A percentile compares a stretch with the other conserved stretches of the same genome.
Conservation (phyloP, 92 coral and sea anemone genomes). For the Nematostella vectensis region DNA sequence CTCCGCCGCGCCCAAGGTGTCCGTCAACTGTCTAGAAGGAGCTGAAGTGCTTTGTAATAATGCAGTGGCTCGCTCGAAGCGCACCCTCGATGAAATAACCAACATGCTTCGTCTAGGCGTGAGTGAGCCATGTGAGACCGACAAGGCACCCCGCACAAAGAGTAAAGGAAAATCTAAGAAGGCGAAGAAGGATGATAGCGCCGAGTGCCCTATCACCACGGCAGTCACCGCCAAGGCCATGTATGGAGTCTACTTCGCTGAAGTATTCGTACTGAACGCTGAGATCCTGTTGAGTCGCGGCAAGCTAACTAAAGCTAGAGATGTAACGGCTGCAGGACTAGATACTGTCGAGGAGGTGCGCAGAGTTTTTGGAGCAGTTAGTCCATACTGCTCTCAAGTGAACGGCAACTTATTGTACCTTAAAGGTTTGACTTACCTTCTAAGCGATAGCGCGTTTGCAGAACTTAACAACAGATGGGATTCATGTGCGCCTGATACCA, state of each 20-base stretch:
- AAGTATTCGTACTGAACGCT: conserved; percentile 33
- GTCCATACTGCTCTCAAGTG: conserved; percentile 9
- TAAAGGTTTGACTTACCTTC: conserved; percentile 21
- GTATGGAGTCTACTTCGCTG: conserved; percentile 31
- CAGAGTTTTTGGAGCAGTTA: conserved; percentile 22
- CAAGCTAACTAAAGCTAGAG: conserved; percentile 34
- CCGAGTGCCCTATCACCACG: background rate
- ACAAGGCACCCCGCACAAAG: background rate
- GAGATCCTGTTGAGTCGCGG: conserved; percentile 34
- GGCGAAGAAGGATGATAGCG: conserved; percentile 16
- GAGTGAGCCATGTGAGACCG: background rate
- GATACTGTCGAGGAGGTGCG: conserved; percentile 29
- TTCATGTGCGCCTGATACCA: too few relatives aligned
- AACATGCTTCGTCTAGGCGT: conserved; percentile 22
- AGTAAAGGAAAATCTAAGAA: conserved; percentile 7
- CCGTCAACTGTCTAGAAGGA: conserved; percentile 19
- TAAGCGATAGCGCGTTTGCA: too few relatives aligned
- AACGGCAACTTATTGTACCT: conserved; percentile 39
- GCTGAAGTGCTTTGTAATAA: conserved; percentile 40
- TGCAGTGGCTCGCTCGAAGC: conserved; percentile 19
- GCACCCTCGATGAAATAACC: conserved; percentile 33
- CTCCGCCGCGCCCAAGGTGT: conserved; percentile 24
- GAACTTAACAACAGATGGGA: conserved; percentile 1
- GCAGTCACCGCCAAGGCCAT: conserved; percentile 24
- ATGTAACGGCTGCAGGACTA: conserved; percentile 38